phyloP scores from a whole-genome alignment of 1,140 invertebrate species.

The Coelopa frigida region DNA sequence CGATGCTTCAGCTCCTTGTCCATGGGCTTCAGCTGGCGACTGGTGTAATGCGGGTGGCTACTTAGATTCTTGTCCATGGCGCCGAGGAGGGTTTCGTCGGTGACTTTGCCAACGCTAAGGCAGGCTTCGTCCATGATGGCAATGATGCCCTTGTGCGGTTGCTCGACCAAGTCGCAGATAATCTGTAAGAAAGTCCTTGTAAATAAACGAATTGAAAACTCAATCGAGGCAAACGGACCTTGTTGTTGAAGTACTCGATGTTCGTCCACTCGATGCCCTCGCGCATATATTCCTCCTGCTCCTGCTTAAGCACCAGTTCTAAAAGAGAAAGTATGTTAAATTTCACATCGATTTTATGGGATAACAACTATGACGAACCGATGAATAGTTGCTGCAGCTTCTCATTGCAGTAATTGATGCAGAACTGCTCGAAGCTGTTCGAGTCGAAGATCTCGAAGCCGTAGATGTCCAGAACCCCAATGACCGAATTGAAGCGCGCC shows the following conservation, averaged over 20 bases:
- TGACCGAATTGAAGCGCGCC: conserved; percentile 62
- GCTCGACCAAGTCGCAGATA: conserved; percentile 90
- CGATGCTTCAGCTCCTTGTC: conserved; percentile 76
- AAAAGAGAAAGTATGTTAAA: conserved; percentile 9
- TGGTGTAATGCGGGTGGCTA: conserved; percentile 82
- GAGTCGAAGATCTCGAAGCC: conserved; percentile 95
- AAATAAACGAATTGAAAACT: not conserved
- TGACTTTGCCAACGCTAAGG: conserved; percentile 87
- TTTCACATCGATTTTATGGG: not conserved
- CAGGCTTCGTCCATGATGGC: conserved; percentile 93
- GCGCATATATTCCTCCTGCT: conserved; percentile 88
- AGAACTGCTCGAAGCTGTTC: conserved; percentile 91
- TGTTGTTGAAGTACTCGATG: conserved; percentile 89
- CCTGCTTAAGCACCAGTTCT: conserved; percentile 92
- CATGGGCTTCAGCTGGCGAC: conserved; percentile 71
- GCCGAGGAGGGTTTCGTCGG: conserved; percentile 84
- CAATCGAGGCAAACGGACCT: conserved; percentile 46
- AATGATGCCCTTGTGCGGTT: conserved; percentile 82
- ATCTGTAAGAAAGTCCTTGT: conserved; percentile 43
- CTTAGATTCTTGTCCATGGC: conserved; percentile 87
- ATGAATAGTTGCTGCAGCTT: conserved; percentile 95
- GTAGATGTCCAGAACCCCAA: conserved; percentile 94
- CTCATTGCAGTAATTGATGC: conserved; percentile 97
- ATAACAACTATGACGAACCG: conserved; percentile 51
- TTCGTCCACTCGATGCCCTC: conserved; percentile 90